These are phyloP conservation scores for Eupelmus urozonus DNA, from an alignment of 2,888 invertebrate genomes.

Conservation along the genomic window DNA sequence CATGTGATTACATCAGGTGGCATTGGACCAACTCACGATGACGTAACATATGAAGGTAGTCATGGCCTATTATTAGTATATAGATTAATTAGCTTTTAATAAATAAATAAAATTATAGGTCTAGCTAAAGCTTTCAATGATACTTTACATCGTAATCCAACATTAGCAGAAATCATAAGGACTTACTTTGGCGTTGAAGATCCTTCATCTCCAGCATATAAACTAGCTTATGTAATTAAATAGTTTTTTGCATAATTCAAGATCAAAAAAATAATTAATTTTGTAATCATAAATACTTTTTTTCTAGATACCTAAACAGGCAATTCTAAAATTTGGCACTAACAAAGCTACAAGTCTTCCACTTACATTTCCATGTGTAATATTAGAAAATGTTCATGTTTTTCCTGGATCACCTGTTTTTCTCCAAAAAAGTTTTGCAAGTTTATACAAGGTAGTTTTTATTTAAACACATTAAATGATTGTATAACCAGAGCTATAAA, in stretches of 20 bases:
- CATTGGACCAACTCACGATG: conserved; percentile 89
- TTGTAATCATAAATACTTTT: conserved; percentile 55
- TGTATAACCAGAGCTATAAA: too few species aligned
- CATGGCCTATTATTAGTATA: conserved; percentile 30
- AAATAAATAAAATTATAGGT: conserved; percentile 76
- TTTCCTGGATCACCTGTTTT: conserved; percentile 85
- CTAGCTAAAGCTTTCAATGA: conserved; percentile 80
- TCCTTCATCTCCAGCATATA: conserved; percentile 76
- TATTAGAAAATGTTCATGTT: conserved; percentile 82
- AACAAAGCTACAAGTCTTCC: conserved; percentile 66
- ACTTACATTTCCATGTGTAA: conserved; percentile 77
- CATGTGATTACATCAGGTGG: conserved; percentile 88
- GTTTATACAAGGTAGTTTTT: conserved; percentile 70
- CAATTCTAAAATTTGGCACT: conserved; percentile 76
- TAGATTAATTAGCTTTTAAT: conserved; percentile 44
- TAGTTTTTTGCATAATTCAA: conserved; percentile 25
- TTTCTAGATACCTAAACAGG: conserved; percentile 79
- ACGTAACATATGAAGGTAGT: conserved; percentile 86
- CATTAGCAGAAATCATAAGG: conserved; percentile 77
- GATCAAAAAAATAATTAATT: conserved; percentile 4
- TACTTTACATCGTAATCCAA: conserved; percentile 76
- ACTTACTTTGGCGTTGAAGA: conserved; percentile 76
- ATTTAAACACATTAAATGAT: conserved; percentile 16
- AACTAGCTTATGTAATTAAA: conserved; percentile 73
- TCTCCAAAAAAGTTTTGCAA: conserved; percentile 75